These are phyloP conservation scores for Microplitis manilae DNA, from an alignment of 2,888 invertebrate species.

Conservation along the genomic window DNA sequence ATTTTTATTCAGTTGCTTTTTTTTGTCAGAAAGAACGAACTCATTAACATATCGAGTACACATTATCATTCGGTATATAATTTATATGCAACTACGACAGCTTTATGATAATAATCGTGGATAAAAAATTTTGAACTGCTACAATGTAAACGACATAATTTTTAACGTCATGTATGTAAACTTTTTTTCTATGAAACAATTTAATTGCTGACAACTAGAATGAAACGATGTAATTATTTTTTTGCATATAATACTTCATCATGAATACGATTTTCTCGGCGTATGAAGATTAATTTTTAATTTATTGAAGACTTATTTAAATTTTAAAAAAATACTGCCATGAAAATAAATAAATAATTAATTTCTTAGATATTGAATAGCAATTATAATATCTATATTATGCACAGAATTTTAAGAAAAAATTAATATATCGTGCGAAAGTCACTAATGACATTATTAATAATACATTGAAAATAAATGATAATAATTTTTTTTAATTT, in stretches of 20 bases:
- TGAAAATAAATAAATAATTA: not conserved
- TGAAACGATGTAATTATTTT: conserved; percentile 9
- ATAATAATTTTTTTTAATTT: not conserved
- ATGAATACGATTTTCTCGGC: not conserved
- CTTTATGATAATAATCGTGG: not conserved
- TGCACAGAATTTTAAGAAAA: no score
- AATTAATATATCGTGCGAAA: no score
- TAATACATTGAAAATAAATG: not conserved
- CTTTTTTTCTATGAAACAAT: not conserved
- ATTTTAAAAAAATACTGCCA: not conserved
- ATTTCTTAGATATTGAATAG: not conserved
- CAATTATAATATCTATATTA: no score
- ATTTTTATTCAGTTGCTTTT: no score
- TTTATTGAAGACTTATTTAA: not conserved
- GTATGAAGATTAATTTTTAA: not conserved
- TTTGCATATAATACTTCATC: not conserved
- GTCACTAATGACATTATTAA: not conserved
- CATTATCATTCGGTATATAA: not conserved
- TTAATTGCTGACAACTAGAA: conserved; percentile 31
- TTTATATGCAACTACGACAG: not conserved
- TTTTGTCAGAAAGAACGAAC: no score
- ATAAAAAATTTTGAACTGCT: not conserved
- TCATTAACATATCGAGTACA: not conserved
- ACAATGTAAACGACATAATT: not conserved
- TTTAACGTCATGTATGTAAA: not conserved